Evolutionary conservation across 92 coral and sea anemone genomes (phyloP), one percentile per base, ranked within the genome.

Genomic region (Anthopleura xanthogrammica): DNA sequence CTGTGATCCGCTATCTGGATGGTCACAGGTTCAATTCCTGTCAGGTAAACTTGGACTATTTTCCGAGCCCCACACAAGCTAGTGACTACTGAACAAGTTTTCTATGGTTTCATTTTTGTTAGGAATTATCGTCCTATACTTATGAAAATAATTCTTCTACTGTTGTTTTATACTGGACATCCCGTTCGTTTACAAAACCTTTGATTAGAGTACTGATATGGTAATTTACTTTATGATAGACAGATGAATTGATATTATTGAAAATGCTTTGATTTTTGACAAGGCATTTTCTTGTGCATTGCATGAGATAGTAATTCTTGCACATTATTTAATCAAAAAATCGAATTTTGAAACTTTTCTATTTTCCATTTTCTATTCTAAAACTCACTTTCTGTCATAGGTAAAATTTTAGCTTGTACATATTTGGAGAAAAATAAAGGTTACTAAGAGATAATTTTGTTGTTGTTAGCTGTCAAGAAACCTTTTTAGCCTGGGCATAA

Each of bases 221-320:
- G 72, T 64, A 19, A 64, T n/a, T 5, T 68, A 23, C 29, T 68
- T 24, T 68, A 68, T 68, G 36, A 64, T 9, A n/a, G 72, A n/a
- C n/a, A 64, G 20, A 68, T n/a, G 29, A 23, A n/a, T 62, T 2
- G 17, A 68, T 68, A 68, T 14, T 68, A n/a, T 68, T 12, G 43
- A 68, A 68, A 68, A 68, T 68, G 74, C 74, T 68, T 68, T 29
- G 19, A 68, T 68, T 68, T 68, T 68, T 68, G 41, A 36, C 74
- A 68, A 29, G 42, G 74, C 74, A 68, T 68, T 68, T 68, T 24
- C 14, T 68, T 68, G 74, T 68, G 46, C 74, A 29, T 22, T 24
- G 17, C 36, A 62, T 62, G 19, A 2, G 24, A 29, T 22, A 29
- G 42, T 23, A 68, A 68, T 29, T 68, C 42, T 36, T 36, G 43